Evolutionary conservation across 2,797 vertebrate genomes (phyloP), one percentile per base, ranked within the genome.

Genomic region (Tenualosa ilisha): DNA sequence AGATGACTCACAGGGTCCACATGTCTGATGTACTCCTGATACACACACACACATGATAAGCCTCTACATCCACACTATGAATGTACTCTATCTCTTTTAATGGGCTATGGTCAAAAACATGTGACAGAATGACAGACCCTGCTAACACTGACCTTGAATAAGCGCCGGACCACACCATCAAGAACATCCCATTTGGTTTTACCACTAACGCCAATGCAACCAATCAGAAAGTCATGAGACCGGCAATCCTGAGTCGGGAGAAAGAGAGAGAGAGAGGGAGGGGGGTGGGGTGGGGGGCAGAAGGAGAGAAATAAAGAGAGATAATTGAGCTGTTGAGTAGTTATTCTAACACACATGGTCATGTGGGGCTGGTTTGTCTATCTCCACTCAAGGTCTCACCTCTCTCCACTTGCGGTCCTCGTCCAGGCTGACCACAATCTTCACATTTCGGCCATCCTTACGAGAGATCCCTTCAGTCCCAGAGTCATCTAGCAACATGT

Each of bases 181-280:
- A 97, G 93, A 1, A 97, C 96, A 24, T 97, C 97, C 97, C 97
- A 97, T 82, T 96, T 97, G 54, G 96, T 97, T 91, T 97, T 97
- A 83, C 96, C 96, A 59, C 97, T 97, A 63, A 97, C 95, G 13
- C 96, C 96, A 11, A 97, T 97, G 91, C 95, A 97, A 88, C 97
- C 96, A 82, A 97, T 95, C 72, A 97, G 95, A 90, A 96, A 97
- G 63, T 94, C 13, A 40, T 75, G 20, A 75, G 31, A 75, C 68
- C 95, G 96, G 43, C 91, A 93, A 82, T 98, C 97, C 98, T 99
- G 88, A 0, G n/a, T 20, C 49, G 1, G 11, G 2, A 63, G 2
- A 54, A 26, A 50, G 56, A 49, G 37, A 86, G 7, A 50, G 22
- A 75, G 63, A 82, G 17, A 15, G 31, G 17, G 37, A 31, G 24